Conservation (phyloP, 2,797 vertebrate genomes). For the Argyrosomus regius region DNA sequence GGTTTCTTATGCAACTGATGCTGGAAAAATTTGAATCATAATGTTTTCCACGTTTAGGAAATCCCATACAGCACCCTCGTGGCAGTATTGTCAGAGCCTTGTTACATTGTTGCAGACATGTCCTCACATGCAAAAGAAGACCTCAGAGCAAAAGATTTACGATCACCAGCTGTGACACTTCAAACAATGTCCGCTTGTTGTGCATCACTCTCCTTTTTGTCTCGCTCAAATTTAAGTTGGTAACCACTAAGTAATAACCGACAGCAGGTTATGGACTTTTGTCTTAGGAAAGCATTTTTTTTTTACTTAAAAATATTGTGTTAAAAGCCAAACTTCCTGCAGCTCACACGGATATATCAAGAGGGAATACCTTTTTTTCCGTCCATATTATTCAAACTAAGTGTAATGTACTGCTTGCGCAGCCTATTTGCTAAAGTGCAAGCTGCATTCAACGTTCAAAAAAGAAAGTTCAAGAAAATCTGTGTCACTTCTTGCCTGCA, state of each 20-base stretch:
- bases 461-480: slow-evolving; percentile 1
- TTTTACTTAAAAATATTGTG: neutral
- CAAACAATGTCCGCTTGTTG: slow-evolving; percentile 29
- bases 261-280: slow-evolving; percentile 7
- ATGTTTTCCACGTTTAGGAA: slow-evolving; percentile 3
- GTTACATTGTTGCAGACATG: slow-evolving; percentile 24
- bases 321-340: neutral
- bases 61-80: neutral
- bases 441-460: neutral
- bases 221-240: slow-evolving; percentile 5
- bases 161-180: slow-evolving; percentile 54
- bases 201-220: slow-evolving; percentile 34
- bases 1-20: neutral
- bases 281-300: neutral
- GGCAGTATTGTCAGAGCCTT: neutral
- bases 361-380: neutral
- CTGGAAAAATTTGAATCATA: neutral
- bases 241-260: slow-evolving; percentile 11
- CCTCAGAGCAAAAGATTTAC: slow-evolving; percentile 50
- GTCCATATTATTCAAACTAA: neutral
- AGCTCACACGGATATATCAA: neutral
- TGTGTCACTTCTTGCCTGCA: slow-evolving; percentile 1
- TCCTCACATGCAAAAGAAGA: slow-evolving; percentile 46
- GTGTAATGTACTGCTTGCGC: neutral
- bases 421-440: neutral